Evolutionary conservation across 2,888 invertebrate genomes (phyloP), one percentile per base, ranked within the genome.

Genomic region (Diarsia mendica): DNA sequence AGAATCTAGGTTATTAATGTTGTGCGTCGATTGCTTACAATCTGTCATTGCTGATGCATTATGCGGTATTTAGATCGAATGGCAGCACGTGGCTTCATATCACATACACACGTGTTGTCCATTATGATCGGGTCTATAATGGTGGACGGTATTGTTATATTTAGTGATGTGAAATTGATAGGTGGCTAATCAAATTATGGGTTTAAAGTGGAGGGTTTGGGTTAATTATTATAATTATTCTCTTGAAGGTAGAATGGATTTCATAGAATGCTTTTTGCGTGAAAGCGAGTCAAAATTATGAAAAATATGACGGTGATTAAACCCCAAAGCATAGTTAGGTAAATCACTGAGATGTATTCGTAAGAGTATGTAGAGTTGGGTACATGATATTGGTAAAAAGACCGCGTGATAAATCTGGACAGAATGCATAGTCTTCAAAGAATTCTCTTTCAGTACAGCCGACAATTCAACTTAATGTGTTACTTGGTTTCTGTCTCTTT

Each of bases 21-120:
- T 71, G 49, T 77, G 67, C 63, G 63, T 13, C 48, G 48, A 77
- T 83, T 61, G 64, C 60, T 77, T 76, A 70, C 65, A 77, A 80
- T 80, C 77, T 77, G 77, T 83, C 80, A 83, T 66, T 71, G n/a
- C 48, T 67, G 61, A 69, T 84, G 82, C 84, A 80, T 83, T 83
- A 83, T 80, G 70, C 71, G 71, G 76, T 83, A 80, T 83, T 71
- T 71, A 83, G 80, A 82, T 73, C 71, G 61, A 61, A 69, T 51
- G 39, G 55, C 4, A 65, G 67, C 84, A 83, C 77, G 84, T 71
- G 73, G 46, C 63, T 46, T n/a, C 48, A 48, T 83, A 67, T 76
- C n/a, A 15, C 55, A 33, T 63, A 80, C 66, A 83, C 80, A 83
- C 71, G 70, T 83, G 76, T 51, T 39, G 28, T 39, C 33, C 51